phyloP scores from a whole-genome alignment of 1,140 invertebrate species.

The Caligus rogercresseyi region DNA sequence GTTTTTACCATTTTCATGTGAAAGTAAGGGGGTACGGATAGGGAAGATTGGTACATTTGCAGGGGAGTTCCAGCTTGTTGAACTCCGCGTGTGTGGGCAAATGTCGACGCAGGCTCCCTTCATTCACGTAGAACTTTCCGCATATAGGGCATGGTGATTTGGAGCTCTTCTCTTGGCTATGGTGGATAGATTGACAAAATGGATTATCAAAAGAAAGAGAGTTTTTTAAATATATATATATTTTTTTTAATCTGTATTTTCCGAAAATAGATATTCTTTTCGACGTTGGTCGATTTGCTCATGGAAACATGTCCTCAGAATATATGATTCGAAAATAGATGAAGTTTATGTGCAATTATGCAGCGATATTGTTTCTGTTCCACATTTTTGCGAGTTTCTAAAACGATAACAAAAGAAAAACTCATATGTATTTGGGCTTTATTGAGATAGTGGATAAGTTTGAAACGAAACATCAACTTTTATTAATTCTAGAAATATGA shows the following conservation, averaged over 20 bases:
- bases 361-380: no score
- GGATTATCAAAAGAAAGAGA: background rate
- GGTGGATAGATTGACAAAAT: background rate
- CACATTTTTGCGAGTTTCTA: no score
- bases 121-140: conserved; percentile 84
- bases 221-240: no score
- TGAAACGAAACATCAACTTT: no score
- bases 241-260: background rate
- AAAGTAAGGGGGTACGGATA: conserved; percentile 80
- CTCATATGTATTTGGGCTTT: no score
- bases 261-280: background rate
- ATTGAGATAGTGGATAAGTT: no score
- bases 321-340: no score
- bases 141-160: conserved; percentile 81
- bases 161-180: conserved; percentile 76
- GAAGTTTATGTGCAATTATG: no score
- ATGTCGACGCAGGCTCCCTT: conserved; percentile 76
- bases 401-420: no score
- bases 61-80: conserved; percentile 62
- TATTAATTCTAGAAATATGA: no score
- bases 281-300: no score
- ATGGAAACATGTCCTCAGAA: no score
- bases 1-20: conserved; percentile 64
- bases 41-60: conserved; percentile 84
- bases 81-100: conserved; percentile 77